These are phyloP conservation scores for Cetonia aurata DNA, from an alignment of 2,888 invertebrate genomes.

Conservation along the genomic window DNA sequence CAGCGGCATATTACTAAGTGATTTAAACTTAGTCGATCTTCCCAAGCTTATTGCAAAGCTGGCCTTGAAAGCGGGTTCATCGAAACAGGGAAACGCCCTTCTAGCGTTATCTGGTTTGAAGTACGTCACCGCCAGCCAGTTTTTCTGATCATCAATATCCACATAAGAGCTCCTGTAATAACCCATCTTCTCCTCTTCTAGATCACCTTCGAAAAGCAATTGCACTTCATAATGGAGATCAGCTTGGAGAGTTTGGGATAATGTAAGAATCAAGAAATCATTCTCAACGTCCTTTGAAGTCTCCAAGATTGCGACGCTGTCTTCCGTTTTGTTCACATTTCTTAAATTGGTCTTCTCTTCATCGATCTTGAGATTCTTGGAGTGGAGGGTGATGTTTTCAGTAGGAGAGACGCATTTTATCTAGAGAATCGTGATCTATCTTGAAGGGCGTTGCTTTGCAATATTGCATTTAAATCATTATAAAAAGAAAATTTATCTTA, in stretches of 20 bases:
- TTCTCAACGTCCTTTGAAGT: slow-evolving; percentile 68
- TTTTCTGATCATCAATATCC: slow-evolving; percentile 68
- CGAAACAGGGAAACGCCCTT: slow-evolving; percentile 91
- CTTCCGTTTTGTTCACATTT: slow-evolving; percentile 54
- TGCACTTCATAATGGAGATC: slow-evolving; percentile 70
- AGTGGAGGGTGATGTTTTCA: slow-evolving; percentile 75
- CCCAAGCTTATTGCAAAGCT: slow-evolving; percentile 80
- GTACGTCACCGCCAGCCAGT: slow-evolving; percentile 83
- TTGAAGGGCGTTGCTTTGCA: no score
- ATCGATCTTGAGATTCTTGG: slow-evolving; percentile 72
- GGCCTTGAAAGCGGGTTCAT: slow-evolving; percentile 90
- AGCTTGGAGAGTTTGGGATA: slow-evolving; percentile 67
- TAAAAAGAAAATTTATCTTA: slow-evolving; percentile 64
- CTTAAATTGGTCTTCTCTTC: slow-evolving; percentile 59
- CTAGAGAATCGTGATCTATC: no score
- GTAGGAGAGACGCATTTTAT: slow-evolving; percentile 67
- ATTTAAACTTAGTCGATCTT: slow-evolving; percentile 72
- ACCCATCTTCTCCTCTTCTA: slow-evolving; percentile 76
- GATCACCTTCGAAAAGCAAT: slow-evolving; percentile 73
- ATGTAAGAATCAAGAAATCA: slow-evolving; percentile 74
- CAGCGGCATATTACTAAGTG: slow-evolving; percentile 84
- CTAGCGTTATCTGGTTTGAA: slow-evolving; percentile 85
- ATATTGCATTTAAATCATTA: no score
- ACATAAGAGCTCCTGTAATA: slow-evolving; percentile 79
- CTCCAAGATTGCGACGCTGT: slow-evolving; percentile 59